Conservation (phyloP, 2,113 vertebrate genomes). For the Solenodon paradoxus region DNA sequence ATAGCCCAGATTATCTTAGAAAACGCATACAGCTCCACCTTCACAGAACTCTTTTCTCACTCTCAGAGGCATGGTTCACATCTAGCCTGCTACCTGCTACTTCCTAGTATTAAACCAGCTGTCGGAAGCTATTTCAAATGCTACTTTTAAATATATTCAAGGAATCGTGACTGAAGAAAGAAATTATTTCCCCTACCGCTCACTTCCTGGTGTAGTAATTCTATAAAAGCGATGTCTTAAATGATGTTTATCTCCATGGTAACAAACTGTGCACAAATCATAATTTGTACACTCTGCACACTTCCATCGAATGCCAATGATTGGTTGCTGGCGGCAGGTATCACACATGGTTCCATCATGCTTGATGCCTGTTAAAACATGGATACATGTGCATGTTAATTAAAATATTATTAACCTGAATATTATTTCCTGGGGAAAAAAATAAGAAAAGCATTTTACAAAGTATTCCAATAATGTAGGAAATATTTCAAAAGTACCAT, state of each 20-base stretch:
- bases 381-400: not conserved
- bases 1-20: not conserved
- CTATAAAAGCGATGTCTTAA: conserved; percentile 98
- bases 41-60: not conserved
- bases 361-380: conserved; percentile 90
- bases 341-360: conserved; percentile 99
- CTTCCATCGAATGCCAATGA: conserved; percentile 99
- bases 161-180: not conserved
- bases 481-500: conserved; percentile 12
- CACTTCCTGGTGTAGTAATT: conserved; percentile 98
- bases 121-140: conserved; percentile 35
- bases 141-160: conserved; percentile 42
- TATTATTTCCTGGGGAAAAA: not conserved
- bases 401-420: conserved; percentile 1
- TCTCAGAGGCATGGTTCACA: not conserved
- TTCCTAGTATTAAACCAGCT: not conserved
- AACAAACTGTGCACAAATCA: conserved; percentile 98
- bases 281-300: conserved; percentile 99
- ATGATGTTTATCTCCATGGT: conserved; percentile 99
- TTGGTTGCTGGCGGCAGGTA: conserved; percentile 98
- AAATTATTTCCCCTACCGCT: conserved; percentile 87
- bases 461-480: not conserved
- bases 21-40: not conserved
- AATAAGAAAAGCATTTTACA: not conserved
- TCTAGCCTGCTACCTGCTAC: not conserved